Percentiles rank a stretch among this genome's conserved stretches.
Evolutionary conservation across 2,113 vertebrate species (phyloP).

Genomic region (Lagopus muta): DNA sequence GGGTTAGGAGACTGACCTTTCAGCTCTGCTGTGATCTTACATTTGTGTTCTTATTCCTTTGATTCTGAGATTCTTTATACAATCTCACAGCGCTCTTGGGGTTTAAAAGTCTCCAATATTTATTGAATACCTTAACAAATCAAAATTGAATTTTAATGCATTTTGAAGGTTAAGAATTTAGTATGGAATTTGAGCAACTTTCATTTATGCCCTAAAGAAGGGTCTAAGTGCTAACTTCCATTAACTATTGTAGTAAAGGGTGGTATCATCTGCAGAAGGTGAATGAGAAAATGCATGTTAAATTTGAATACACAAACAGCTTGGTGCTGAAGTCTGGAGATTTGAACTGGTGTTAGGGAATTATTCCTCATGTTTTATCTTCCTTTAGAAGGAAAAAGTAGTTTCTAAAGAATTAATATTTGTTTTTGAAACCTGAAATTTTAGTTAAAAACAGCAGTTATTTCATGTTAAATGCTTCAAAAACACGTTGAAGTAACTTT

Average conservation of each 20-base stretch:
- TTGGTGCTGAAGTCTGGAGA: background rate
- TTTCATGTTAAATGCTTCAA: background rate
- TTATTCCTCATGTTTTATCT: background rate
- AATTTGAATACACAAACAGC: background rate
- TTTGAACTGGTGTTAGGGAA: background rate
- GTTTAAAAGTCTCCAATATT: background rate
- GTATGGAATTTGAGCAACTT: background rate
- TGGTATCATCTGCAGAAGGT: background rate
- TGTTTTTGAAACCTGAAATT: background rate
- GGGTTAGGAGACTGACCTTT: background rate
- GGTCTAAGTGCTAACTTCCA: background rate
- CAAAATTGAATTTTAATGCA: background rate
- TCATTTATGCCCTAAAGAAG: background rate
- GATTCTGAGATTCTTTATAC: background rate
- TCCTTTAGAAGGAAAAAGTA: background rate
- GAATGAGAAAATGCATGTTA: background rate
- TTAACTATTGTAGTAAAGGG: rapidly evolving
- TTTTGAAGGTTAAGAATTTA: background rate
- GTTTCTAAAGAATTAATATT: background rate
- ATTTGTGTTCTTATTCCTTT: background rate
- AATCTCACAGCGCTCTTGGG: background rate
- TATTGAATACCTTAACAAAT: background rate
- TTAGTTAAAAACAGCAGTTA: background rate
- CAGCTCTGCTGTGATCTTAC: background rate
- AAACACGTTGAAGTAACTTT: background rate